Evolutionary conservation across 2,888 invertebrate species (phyloP).

Genomic region (Ctenicera cuprea): DNA sequence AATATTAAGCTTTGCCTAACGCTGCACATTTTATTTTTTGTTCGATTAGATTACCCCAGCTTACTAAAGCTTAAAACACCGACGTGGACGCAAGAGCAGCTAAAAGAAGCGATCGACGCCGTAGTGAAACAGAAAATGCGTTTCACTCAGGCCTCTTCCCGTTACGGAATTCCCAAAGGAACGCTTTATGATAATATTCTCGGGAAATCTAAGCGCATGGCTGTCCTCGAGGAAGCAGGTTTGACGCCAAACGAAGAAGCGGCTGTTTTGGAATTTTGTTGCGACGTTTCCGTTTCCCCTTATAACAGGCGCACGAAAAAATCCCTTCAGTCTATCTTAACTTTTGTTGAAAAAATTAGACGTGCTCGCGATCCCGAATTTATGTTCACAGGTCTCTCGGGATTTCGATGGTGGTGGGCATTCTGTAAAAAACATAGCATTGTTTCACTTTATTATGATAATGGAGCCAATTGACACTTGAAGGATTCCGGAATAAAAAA

Average conservation of each 20-base stretch:
- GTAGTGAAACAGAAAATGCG: constrained; percentile 85
- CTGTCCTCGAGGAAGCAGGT: constrained; percentile 82
- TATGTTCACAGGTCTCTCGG: constrained; percentile 81
- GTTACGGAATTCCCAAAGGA: constrained; percentile 85
- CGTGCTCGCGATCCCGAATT: constrained; percentile 79
- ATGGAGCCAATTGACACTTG: constrained; percentile 47
- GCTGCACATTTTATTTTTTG: constrained; percentile 57
- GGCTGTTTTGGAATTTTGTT: constrained; percentile 83
- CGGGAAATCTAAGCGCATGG: constrained; percentile 86
- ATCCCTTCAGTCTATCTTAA: constrained; percentile 78
- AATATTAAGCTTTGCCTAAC: constrained; percentile 21
- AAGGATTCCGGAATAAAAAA: neutral
- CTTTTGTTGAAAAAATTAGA: constrained; percentile 80
- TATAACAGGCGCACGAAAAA: constrained; percentile 85
- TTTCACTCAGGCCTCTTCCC: constrained; percentile 84
- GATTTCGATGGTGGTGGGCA: constrained; percentile 89
- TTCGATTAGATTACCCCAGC: constrained; percentile 76
- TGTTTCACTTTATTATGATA: constrained; percentile 78
- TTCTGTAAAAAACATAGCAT: constrained; percentile 87
- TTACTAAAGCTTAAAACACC: constrained; percentile 84
- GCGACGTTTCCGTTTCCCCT: constrained; percentile 81
- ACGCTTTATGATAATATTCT: constrained; percentile 86
- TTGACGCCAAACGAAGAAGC: constrained; percentile 78
- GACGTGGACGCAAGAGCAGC: constrained; percentile 84
- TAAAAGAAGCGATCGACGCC: constrained; percentile 85